These are phyloP conservation scores for Rhombomys opimus DNA, from an alignment of 2,113 vertebrate genomes.

Conservation along the genomic window DNA sequence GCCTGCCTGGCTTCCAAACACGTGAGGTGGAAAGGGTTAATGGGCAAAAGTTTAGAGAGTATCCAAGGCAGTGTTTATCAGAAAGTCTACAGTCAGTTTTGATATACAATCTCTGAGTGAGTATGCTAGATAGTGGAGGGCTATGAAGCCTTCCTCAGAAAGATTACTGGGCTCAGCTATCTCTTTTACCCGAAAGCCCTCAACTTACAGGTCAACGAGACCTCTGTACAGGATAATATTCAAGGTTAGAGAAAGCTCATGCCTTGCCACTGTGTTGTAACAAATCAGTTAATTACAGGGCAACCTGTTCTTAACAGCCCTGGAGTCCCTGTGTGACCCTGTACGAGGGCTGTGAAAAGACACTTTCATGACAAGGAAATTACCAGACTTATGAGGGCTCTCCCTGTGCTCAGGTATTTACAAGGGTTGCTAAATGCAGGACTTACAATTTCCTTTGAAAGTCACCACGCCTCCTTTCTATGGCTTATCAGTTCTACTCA, in stretches of 20 bases:
- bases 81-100: constrained; percentile 63
- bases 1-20: constrained; percentile 60
- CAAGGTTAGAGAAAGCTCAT: constrained; percentile 77
- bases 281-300: constrained; percentile 80
- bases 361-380: constrained; percentile 71
- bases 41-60: constrained; percentile 68
- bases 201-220: constrained; percentile 72
- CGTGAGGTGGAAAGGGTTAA: constrained; percentile 77
- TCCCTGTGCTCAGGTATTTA: constrained; percentile 66
- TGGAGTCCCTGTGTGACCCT: constrained; percentile 75
- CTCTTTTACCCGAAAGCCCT: constrained; percentile 72
- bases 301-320: constrained; percentile 73
- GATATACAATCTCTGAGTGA: constrained; percentile 69
- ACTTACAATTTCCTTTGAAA: constrained; percentile 65
- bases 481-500: constrained; percentile 48
- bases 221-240: constrained; percentile 52
- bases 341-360: constrained; percentile 74
- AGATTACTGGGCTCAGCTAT: constrained; percentile 75
- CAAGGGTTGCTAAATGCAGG: constrained; percentile 57
- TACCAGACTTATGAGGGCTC: neutral
- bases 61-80: constrained; percentile 70
- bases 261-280: constrained; percentile 64
- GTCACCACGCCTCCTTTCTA: constrained; percentile 31
- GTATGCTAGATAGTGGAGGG: constrained; percentile 41
- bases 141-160: constrained; percentile 61